Base-by-base conservation (phyloP, 2,113 vertebrate genomes). In the Bos javanicus region DNA sequence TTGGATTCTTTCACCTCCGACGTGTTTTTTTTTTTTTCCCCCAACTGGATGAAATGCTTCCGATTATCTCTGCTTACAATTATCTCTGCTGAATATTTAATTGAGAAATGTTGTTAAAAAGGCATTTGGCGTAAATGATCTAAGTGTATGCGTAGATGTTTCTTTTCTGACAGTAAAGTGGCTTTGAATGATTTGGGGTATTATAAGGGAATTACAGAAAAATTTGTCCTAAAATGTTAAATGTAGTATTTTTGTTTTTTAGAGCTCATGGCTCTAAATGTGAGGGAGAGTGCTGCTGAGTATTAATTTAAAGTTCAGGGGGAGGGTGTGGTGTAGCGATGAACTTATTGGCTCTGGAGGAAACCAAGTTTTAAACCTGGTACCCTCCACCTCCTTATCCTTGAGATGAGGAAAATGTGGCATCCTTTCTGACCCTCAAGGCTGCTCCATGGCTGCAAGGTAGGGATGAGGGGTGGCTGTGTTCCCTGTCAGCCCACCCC, bases 21-120 rank as follows among this genome's bases (percentile, higher is more conserved):
- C 54, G 62, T 88, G 88, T 60, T 50, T 88, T 83, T 84, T 89
- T 64, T 30, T n/a, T 16, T 64, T 71, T 21, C 5, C 0, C 15
- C 16, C 67, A 83, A 94, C 57, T 93, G 67, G 86, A 97, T 96
- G 82, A 96, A 97, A 98, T 96, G 86, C 56, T 83, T 97, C 88
- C 56, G 93, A 95, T 71, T 71, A 71, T 71, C 64, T 71, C n/a
- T 71, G 64, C 88, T 96, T 96, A 81, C 95, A 94, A 97, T 97
- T 81, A 97, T 97, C 92, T 94, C 85, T 91, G 78, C 54, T 94
- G 97, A 96, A 97, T 96, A 97, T 97, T 97, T 98, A 97, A 97
- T 98, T 96, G 97, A 90, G 86, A 95, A 97, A 94, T 96, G 82
- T 96, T 98, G 97, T 97, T 98, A 84, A 96, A 95, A 97, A 98